These are phyloP conservation scores for Amphipyra tragopoginis DNA, from an alignment of 2,888 invertebrate species.

Conservation along the genomic window DNA sequence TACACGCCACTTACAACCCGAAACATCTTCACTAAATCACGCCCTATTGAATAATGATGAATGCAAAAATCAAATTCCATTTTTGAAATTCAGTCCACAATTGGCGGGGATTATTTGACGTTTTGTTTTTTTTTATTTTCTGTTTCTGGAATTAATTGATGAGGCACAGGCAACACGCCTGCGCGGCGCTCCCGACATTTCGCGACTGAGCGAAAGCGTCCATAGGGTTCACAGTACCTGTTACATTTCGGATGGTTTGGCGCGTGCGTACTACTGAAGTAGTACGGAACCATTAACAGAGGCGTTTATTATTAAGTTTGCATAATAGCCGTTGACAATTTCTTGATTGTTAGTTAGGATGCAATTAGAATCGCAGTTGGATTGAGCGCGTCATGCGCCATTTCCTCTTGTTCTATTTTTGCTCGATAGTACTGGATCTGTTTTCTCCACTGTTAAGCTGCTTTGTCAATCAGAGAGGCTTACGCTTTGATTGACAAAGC, in stretches of 20 bases:
- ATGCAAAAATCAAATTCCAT: conserved; percentile 61
- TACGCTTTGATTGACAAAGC: conserved; percentile 34
- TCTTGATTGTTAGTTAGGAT: conserved; percentile 59
- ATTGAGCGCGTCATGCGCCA: conserved; percentile 39
- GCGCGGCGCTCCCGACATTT: conserved; percentile 74
- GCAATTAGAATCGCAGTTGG: conserved; percentile 55
- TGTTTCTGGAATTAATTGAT: conserved; percentile 52
- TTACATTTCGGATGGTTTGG: conserved; percentile 72
- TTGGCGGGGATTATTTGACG: conserved; percentile 66
- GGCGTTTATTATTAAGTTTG: conserved; percentile 69
- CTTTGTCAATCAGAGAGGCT: conserved; percentile 44
- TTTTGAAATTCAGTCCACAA: conserved; percentile 56
- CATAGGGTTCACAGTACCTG: conserved; percentile 73
- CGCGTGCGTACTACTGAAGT: conserved; percentile 73
- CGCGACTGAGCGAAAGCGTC: conserved; percentile 78
- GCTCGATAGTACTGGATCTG: conserved; percentile 24
- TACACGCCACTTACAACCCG: conserved; percentile 71
- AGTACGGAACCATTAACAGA: conserved; percentile 64
- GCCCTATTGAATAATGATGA: conserved; percentile 59
- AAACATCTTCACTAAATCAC: conserved; percentile 61
- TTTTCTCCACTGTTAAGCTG: conserved; percentile 35
- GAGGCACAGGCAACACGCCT: conserved; percentile 75
- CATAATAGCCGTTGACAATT: conserved; percentile 67
- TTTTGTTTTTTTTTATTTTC: conserved; percentile 66
- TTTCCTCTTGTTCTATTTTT: conserved; percentile 43